Conservation (phyloP, 2,113 vertebrate species). For the Phodopus roborovskii region DNA sequence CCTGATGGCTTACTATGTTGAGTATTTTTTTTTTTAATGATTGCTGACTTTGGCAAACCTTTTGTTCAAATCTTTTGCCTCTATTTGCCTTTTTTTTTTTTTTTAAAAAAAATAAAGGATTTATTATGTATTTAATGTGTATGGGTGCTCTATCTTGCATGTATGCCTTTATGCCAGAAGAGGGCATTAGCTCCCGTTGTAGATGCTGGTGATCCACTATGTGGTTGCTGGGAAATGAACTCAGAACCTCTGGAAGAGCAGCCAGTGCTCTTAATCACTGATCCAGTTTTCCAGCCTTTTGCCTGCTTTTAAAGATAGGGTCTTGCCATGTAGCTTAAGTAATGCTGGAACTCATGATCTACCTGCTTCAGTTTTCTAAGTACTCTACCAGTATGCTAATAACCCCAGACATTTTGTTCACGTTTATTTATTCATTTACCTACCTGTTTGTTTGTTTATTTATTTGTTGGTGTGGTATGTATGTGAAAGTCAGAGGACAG, state of each 20-base stretch:
- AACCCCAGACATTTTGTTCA: neutral
- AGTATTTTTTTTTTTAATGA: neutral
- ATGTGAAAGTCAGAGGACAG: neutral
- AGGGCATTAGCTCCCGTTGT: too few relatives aligned
- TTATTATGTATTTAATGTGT: too few relatives aligned
- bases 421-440: neutral
- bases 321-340: neutral
- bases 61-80: neutral
- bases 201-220: too few relatives aligned
- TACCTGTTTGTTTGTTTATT: neutral
- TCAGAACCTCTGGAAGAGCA: too few relatives aligned
- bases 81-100: neutral
- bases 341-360: neutral
- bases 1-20: neutral
- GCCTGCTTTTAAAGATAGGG: neutral
- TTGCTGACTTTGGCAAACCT: conserved; percentile 14
- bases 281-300: too few relatives aligned
- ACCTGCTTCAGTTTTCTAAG: neutral
- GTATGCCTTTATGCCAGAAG: too few relatives aligned
- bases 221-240: too few relatives aligned
- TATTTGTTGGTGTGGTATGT: neutral
- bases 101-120: too few relatives aligned
- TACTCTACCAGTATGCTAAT: neutral
- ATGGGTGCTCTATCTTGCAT: too few relatives aligned
- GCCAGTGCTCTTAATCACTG: too few relatives aligned